phyloP scores from a whole-genome alignment of 2,888 invertebrate species.

The Melangyna quadrimaculata region DNA sequence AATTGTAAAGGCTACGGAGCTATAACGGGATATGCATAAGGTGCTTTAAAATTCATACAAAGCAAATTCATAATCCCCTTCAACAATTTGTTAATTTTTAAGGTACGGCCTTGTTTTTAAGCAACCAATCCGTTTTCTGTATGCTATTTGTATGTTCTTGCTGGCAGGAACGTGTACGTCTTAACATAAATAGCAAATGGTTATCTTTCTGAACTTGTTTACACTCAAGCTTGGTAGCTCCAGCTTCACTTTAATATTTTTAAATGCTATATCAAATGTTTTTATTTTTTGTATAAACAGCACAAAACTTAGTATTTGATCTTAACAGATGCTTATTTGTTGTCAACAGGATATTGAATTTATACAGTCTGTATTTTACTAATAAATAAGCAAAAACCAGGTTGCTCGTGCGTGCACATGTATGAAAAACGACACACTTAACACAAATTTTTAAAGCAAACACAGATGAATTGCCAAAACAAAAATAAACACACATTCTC shows the following conservation, averaged over 20 bases:
- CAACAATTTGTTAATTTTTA: neutral
- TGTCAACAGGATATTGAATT: conserved; percentile 27
- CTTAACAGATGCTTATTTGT: neutral
- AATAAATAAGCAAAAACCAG: neutral
- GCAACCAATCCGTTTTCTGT: neutral
- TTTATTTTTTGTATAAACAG: neutral
- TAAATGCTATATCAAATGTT: neutral
- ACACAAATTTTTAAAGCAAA: neutral
- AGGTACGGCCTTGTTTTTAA: neutral
- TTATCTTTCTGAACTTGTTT: neutral
- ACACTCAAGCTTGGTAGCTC: neutral
- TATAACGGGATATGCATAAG: too few relatives aligned
- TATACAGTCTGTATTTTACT: conserved; percentile 13
- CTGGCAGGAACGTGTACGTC: neutral
- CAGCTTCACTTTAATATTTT: neutral
- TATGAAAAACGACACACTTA: conserved; percentile 6
- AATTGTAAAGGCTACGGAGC: too few relatives aligned
- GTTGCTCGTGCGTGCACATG: conserved; percentile 15
- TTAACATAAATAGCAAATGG: neutral
- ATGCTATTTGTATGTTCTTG: neutral
- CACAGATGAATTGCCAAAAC: conserved; percentile 9
- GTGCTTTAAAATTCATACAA: too few relatives aligned
- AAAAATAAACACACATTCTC: neutral
- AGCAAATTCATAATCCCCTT: too few relatives aligned
- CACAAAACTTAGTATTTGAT: neutral